Evolutionary conservation across 2,113 vertebrate genomes (phyloP).

Genomic region (Scomber colias): DNA sequence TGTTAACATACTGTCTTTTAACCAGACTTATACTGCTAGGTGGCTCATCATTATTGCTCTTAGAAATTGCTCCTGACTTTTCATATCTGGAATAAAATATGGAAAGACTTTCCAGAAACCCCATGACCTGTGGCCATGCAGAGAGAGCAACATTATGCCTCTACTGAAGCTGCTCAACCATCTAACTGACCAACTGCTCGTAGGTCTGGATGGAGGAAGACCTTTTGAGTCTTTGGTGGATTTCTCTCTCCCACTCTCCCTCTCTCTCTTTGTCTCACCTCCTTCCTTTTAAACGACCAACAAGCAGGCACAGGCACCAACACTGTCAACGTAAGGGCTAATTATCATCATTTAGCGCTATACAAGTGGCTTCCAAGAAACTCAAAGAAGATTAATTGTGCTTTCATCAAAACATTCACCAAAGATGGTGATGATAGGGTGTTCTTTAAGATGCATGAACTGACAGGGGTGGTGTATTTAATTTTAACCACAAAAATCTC

Average conservation of each 20-base stretch:
- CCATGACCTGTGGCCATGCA: too few relatives aligned
- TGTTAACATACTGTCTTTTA: too few relatives aligned
- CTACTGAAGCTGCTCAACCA: background rate
- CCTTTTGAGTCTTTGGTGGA: background rate
- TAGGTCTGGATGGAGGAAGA: background rate
- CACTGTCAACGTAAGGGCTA: background rate
- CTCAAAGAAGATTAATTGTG: background rate
- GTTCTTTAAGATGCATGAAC: background rate
- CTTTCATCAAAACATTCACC: conserved; percentile 29
- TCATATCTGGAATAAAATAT: too few relatives aligned
- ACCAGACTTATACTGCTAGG: too few relatives aligned
- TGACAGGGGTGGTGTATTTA: background rate
- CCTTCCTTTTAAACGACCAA: background rate
- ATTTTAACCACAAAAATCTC: conserved; percentile 13
- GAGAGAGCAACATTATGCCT: background rate
- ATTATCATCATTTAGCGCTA: conserved; percentile 14
- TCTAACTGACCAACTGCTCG: background rate
- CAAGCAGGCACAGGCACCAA: conserved; percentile 2
- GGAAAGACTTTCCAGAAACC: too few relatives aligned
- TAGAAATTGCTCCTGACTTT: too few relatives aligned
- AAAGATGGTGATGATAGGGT: conserved; percentile 15
- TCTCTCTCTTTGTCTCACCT: too few relatives aligned
- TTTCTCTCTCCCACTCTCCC: background rate
- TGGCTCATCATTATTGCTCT: too few relatives aligned
- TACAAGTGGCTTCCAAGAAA: conserved; percentile 41